Conservation (phyloP, 2,113 vertebrate genomes). For the Pao palembangensis region DNA sequence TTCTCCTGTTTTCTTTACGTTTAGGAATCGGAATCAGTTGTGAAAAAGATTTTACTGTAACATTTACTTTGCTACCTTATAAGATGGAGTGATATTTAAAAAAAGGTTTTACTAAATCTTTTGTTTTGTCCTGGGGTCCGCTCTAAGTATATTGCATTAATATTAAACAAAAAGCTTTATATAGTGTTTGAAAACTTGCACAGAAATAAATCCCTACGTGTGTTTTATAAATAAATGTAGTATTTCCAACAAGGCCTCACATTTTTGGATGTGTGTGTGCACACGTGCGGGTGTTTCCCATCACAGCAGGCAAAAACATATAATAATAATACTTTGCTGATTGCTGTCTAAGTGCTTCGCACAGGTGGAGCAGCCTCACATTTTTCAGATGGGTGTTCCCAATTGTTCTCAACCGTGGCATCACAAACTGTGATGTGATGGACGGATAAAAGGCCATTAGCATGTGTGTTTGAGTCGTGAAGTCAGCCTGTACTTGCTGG, state of each 20-base stretch:
- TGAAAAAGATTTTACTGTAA: constrained; percentile 12
- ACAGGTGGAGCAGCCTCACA: constrained; percentile 24
- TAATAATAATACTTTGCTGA: neutral
- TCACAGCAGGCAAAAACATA: constrained; percentile 7
- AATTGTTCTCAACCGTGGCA: constrained; percentile 16
- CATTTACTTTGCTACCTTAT: constrained; percentile 11
- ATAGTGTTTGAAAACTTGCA: constrained; percentile 41
- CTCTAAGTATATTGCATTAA: constrained; percentile 1
- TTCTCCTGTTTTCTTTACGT: constrained; percentile 19
- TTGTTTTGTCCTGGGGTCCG: constrained; percentile 5
- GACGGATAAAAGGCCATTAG: constrained; percentile 25
- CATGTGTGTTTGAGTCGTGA: neutral
- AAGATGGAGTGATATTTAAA: constrained; percentile 13
- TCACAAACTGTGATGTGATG: constrained; percentile 25
- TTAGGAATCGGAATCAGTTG: constrained; percentile 21
- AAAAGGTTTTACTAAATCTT: neutral
- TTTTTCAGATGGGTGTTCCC: constrained; percentile 29
- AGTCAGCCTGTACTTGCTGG: neutral
- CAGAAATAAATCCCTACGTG: constrained; percentile 51
- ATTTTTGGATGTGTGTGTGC: neutral
- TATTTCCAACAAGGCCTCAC: constrained; percentile 25
- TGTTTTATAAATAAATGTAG: constrained; percentile 60
- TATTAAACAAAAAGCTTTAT: neutral
- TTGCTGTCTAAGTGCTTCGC: neutral
- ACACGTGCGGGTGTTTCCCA: constrained; percentile 3